Evolutionary conservation across 2,113 vertebrate genomes (phyloP), one percentile per base, ranked within the genome.

Genomic region (Bambusicola thoracicus): DNA sequence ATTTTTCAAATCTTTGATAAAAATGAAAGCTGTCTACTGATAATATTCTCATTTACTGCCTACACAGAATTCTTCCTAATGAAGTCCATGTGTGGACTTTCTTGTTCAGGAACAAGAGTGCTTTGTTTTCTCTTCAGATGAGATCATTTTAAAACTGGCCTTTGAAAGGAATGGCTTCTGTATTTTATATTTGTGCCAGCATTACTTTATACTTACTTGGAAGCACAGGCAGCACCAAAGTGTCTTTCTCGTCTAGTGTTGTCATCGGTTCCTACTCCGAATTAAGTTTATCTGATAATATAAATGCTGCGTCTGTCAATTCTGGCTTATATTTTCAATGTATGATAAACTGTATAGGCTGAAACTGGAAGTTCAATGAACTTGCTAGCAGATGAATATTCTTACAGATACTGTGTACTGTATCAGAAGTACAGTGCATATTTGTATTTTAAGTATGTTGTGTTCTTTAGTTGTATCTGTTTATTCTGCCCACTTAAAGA

Each of bases 1-100:
- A 53, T 55, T 85, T 58, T 81, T 61, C 69, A 91, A 61, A 53
- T 82, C 44, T 49, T 92, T 91, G 59, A 89, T 91, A 75, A 65
- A 94, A 96, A 59, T 65, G 19, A 70, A 89, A 49, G 77, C 15
- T 87, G 73, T 91, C 87, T 94, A 81, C 81, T 87, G 81, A 82
- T 88, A 86, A 90, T 81, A 63, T 89, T 96, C 67, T 73, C 72
- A 8, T 77, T 51, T 6, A 8, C 84, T 89, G 75, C 91, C 95
- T 95, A 93, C 94, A 90, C 27, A 85, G 16, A 86, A 89, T 95
- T 92, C 70, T 92, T 94, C n/a, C 58, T 84, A 86, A 92, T 96
- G 51, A 86, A 92, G 68, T 86, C 85, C 82, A 46, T 96, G 83
- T 89, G 92, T 93, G 77, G 94, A 90, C 83, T 91, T 53, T 46